A percentile compares a stretch with the other conserved stretches of the same genome.
phyloP scores from a whole-genome alignment of 2,113 vertebrate species.

The Ivindomyrus marchei region DNA sequence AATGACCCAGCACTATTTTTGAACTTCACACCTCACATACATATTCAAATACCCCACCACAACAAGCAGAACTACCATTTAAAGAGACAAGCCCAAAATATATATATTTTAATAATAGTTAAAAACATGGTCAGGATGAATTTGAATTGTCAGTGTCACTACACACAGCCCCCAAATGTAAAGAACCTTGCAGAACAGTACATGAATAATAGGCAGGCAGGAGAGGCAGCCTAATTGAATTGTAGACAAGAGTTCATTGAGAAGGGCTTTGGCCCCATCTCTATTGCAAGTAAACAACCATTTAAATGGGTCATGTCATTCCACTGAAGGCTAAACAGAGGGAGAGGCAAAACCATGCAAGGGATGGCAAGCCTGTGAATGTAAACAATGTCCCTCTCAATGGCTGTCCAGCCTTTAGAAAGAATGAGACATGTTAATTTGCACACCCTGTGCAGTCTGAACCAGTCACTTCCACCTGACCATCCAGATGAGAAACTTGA shows the following conservation, averaged over 20 bases:
- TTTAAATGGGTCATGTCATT: slow-evolving; percentile 25
- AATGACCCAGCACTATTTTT: background rate
- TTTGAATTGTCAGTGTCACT: background rate
- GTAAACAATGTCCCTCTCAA: slow-evolving; percentile 19
- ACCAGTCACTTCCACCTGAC: background rate
- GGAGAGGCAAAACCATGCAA: slow-evolving; percentile 17
- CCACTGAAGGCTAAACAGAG: slow-evolving; percentile 18
- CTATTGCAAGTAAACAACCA: slow-evolving; percentile 16
- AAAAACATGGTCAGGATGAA: background rate
- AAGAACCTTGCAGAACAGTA: slow-evolving; percentile 7
- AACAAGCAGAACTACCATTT: background rate
- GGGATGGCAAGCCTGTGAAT: slow-evolving; percentile 22
- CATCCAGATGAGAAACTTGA: background rate
- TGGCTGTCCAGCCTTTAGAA: slow-evolving; percentile 19
- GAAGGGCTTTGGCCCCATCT: slow-evolving; percentile 19
- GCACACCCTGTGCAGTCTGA: background rate
- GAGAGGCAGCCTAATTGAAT: slow-evolving; percentile 17
- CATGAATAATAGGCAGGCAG: slow-evolving; percentile 6
- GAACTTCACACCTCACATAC: background rate
- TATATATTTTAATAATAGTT: background rate
- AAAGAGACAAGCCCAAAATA: background rate
- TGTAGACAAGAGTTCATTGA: slow-evolving; percentile 23
- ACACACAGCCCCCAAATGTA: background rate
- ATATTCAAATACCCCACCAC: background rate
- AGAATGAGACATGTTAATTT: slow-evolving; percentile 25